These are phyloP conservation scores for Torymus texanus DNA, from an alignment of 2,888 invertebrate species.

Conservation along the genomic window DNA sequence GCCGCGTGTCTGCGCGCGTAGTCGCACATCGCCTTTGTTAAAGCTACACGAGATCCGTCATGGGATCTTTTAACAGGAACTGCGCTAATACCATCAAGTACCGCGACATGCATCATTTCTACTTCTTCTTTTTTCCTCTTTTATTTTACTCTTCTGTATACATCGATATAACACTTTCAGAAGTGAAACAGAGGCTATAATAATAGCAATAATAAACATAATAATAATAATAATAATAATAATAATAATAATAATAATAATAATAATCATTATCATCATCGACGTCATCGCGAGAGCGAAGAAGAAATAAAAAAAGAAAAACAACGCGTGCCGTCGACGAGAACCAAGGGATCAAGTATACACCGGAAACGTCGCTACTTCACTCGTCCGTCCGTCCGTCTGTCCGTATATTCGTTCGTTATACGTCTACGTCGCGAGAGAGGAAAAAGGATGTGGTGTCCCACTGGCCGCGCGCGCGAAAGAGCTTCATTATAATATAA, in stretches of 20 bases:
- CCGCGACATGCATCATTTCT: slow-evolving; percentile 43
- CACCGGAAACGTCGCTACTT: slow-evolving; percentile 2
- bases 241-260: background rate
- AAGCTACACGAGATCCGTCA: slow-evolving; percentile 48
- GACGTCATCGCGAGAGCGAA: too few relatives aligned
- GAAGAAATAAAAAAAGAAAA: slow-evolving; percentile 1
- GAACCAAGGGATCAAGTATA: slow-evolving; percentile 20
- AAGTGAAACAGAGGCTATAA: slow-evolving; percentile 12
- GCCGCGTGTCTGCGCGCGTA: background rate
- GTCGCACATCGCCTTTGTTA: slow-evolving; percentile 24
- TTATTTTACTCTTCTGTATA: slow-evolving; percentile 35
- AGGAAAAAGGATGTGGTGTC: too few relatives aligned
- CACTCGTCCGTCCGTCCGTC: too few relatives aligned
- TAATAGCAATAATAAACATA: background rate
- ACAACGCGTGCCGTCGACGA: slow-evolving; percentile 10
- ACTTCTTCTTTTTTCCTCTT: slow-evolving; percentile 28
- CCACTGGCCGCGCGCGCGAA: too few relatives aligned
- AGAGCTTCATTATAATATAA: too few relatives aligned
- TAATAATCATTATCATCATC: too few relatives aligned
- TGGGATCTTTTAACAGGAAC: slow-evolving; percentile 53
- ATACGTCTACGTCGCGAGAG: too few relatives aligned
- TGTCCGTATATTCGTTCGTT: too few relatives aligned
- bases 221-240: background rate
- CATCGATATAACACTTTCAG: slow-evolving; percentile 35
- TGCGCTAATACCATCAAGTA: slow-evolving; percentile 54